Base-by-base conservation (phyloP, 2,113 vertebrate genomes). In the Lichenostomus cassidix region DNA sequence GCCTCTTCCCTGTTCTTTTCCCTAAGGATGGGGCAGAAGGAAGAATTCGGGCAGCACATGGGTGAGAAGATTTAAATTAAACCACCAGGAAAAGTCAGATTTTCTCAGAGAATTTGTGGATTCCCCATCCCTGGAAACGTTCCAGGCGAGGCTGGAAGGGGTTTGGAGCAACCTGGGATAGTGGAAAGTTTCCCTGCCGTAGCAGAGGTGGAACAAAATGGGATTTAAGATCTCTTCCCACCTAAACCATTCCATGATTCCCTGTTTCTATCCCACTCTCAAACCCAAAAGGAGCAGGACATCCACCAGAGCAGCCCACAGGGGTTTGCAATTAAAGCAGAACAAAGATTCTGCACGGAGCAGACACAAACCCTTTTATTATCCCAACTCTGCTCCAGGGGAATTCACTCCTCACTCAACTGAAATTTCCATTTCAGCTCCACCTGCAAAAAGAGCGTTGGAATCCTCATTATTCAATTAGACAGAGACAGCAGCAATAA, bases 401-500 rank as follows among this genome's bases (percentile, higher is more conserved):
- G 62, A 86, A 77, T 25, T 44, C 50, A 35, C 53, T 83, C 89
- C 87, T 64, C 14, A 35, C 89, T 94, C 81, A 76, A 62, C 7
- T 31, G 60, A 58, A 81, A 68, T 79, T 93, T 73, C 78, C 75
- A 55, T 67, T 79, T 71, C 91, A 39, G 41, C 91, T 59, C 39
- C 80, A 91, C 92, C 93, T 94, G 90, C 79, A 92, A 91, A 91
- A 92, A 88, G 64, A 92, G 73, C 18, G 0, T 33, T 60, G 73
- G 64, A 50, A 89, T 78, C 65, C 76, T 88, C 87, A 62, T 91
- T 86, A 96, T 96, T 96, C 97, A 96, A 96, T 97, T 95, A 96
- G 68, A 83, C 89, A 85, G 65, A 75, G 78, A 78, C 73, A 55
- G 42, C 44, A 41, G 93, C 82, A 87, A 82, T 95, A 94, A 95